Evolutionary conservation across 2,113 vertebrate genomes (phyloP).

Genomic region (Lophochroa leadbeateri): DNA sequence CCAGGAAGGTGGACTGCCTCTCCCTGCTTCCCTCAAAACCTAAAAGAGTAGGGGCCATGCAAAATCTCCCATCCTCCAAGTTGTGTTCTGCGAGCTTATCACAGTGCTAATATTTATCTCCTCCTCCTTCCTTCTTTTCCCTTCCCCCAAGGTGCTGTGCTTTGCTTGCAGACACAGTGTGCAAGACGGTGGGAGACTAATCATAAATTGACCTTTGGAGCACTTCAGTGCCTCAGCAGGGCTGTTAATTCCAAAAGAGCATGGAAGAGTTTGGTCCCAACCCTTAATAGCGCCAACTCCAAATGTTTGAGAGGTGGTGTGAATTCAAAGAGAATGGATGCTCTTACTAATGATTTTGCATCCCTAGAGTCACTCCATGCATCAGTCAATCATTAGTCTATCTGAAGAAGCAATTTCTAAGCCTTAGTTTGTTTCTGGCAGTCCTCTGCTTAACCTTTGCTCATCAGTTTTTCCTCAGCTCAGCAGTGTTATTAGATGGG

Average conservation of each 20-base stretch:
- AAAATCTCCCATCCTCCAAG: neutral
- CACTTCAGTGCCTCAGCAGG: neutral
- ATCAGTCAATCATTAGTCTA: neutral
- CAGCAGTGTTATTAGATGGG: neutral
- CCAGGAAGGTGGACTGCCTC: neutral
- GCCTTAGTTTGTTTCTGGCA: neutral
- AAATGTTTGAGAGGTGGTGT: neutral
- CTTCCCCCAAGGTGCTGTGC: neutral
- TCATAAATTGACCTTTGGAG: conserved; percentile 52
- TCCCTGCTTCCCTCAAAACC: neutral
- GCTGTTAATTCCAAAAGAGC: neutral
- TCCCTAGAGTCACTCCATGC: neutral
- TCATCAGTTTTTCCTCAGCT: neutral
- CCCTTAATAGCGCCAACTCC: neutral
- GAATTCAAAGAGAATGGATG: neutral
- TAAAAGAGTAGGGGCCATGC: neutral
- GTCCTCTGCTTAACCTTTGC: conserved; percentile 17
- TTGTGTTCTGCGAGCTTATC: neutral
- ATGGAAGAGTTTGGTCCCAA: neutral
- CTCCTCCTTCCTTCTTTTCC: neutral
- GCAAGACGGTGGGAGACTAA: neutral
- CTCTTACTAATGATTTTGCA: neutral
- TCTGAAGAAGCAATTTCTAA: conserved; percentile 5
- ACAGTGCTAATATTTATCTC: conserved; percentile 17
- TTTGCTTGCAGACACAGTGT: neutral